A percentile compares a stretch with the other conserved stretches of the same genome.
Conservation (phyloP, 2,113 vertebrate genomes). For the Bolborhynchus lineola region DNA sequence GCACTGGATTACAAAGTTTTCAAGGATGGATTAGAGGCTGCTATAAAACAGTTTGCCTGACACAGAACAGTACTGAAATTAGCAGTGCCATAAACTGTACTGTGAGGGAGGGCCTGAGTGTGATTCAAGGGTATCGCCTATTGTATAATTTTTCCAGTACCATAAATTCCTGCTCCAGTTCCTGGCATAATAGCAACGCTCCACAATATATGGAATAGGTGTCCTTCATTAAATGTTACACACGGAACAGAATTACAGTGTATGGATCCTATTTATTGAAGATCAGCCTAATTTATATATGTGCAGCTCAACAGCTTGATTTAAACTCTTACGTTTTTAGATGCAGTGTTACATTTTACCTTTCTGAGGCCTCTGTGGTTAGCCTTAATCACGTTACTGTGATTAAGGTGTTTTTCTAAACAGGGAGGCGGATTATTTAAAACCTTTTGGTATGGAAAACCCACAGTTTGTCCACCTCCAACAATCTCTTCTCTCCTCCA, state of each 20-base stretch:
- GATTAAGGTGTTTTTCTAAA: constrained; percentile 40
- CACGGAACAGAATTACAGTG: neutral
- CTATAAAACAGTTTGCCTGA: constrained; percentile 51
- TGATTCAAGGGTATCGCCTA: constrained; percentile 23
- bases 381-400: neutral
- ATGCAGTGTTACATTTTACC: neutral
- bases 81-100: constrained; percentile 29
- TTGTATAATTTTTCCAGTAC: constrained; percentile 34
- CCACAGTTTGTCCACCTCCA: constrained; percentile 42
- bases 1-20: constrained; percentile 13
- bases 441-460: constrained; percentile 50
- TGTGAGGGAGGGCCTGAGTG: neutral
- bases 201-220: neutral
- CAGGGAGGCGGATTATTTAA: constrained; percentile 28
- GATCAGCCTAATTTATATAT: neutral
- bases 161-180: constrained; percentile 34
- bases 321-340: neutral
- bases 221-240: constrained; percentile 32
- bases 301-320: neutral
- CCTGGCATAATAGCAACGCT: neutral
- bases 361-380: neutral
- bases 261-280: neutral
- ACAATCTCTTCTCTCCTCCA: constrained; percentile 2
- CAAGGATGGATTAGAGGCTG: neutral
- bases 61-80: constrained; percentile 51